A percentile compares a stretch with the other conserved stretches of the same genome.
Evolutionary conservation across 2,113 vertebrate genomes (phyloP).

Genomic region (Sakesphorus luctuosus): DNA sequence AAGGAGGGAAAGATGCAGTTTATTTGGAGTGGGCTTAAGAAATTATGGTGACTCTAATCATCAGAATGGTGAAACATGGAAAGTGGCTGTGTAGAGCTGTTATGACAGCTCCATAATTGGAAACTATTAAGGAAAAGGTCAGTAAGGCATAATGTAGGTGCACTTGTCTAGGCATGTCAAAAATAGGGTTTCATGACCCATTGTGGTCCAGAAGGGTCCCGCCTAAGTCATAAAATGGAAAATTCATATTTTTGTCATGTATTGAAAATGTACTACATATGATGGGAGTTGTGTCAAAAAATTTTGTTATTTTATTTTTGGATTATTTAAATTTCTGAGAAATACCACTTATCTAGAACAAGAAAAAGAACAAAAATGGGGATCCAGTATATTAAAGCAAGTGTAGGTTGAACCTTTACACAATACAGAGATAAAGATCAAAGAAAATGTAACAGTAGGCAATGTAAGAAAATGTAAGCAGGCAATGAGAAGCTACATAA

Average conservation of each 20-base stretch:
- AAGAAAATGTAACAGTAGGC: neutral
- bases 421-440: neutral
- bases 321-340: neutral
- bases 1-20: neutral
- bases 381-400: neutral
- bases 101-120: neutral
- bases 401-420: fast-evolving
- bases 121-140: neutral
- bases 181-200: neutral
- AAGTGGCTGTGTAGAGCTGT: neutral
- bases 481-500: neutral
- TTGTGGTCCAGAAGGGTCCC: neutral
- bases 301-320: neutral
- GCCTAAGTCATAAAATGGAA: neutral
- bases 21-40: neutral
- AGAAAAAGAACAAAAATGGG: neutral
- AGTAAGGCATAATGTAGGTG: neutral
- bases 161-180: neutral
- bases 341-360: neutral
- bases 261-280: neutral
- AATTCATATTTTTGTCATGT: neutral
- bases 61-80: neutral
- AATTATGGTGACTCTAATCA: neutral
- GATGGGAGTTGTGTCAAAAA: neutral
- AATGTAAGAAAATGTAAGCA: neutral